phyloP scores from a whole-genome alignment of 2,888 invertebrate species.

The Trissolcus japonicus region DNA sequence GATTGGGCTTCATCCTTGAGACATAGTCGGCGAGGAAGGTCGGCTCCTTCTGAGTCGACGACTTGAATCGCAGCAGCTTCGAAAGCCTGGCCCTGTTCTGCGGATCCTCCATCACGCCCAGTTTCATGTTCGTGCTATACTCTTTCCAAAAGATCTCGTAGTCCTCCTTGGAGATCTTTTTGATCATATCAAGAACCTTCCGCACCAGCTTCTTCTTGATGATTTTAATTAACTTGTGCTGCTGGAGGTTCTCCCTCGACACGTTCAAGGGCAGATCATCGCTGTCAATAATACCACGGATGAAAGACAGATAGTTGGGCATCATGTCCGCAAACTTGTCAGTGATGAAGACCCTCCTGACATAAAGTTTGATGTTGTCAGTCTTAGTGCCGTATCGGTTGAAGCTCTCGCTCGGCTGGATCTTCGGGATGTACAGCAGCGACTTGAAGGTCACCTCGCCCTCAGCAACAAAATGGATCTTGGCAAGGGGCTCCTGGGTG shows the following conservation, averaged over 20 bases:
- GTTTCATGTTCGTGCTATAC: conserved; percentile 97
- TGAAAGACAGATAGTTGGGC: conserved; percentile 97
- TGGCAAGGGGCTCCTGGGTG: conserved; percentile 86
- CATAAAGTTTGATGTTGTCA: conserved; percentile 97
- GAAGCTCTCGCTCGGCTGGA: conserved; percentile 94
- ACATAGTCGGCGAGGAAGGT: conserved; percentile 93
- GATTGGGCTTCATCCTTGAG: conserved; percentile 94
- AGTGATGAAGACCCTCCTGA: conserved; percentile 98
- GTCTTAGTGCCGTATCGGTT: conserved; percentile 96
- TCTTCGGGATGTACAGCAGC: conserved; percentile 93
- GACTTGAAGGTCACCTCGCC: conserved; percentile 99
- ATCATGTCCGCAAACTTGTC: conserved; percentile 99
- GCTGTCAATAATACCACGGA: conserved; percentile 98
- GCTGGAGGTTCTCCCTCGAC: conserved; percentile 97
- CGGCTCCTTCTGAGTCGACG: conserved; percentile 83
- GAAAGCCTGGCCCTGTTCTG: conserved; percentile 96
- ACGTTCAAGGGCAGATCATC: conserved; percentile 99
- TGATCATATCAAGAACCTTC: conserved; percentile 98
- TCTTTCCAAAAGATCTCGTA: conserved; percentile 99
- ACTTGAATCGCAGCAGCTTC: conserved; percentile 93
- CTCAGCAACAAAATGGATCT: conserved; percentile 97
- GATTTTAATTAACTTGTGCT: conserved; percentile 98
- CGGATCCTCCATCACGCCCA: conserved; percentile 98
- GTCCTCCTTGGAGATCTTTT: conserved; percentile 93
- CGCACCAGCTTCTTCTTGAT: conserved; percentile 99